phyloP scores from a whole-genome alignment of 1,140 invertebrate genomes.

The Sycophila sp. region DNA sequence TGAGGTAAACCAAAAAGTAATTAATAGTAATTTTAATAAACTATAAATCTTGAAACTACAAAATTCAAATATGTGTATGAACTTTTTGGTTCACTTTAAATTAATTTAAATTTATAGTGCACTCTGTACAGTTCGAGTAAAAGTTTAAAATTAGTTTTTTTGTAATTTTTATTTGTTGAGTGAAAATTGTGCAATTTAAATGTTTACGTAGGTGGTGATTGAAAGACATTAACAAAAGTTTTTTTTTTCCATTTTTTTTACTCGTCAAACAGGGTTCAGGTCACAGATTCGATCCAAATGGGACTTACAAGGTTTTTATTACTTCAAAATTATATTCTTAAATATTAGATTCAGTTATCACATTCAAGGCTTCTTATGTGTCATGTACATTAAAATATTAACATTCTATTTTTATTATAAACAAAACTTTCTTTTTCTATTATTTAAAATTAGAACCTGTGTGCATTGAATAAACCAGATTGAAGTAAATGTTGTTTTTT shows the following conservation, averaged over 20 bases:
- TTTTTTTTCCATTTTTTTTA: conserved; percentile 32
- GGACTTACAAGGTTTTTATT: conserved; percentile 37
- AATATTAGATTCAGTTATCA: conserved; percentile 7
- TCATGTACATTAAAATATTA: background rate
- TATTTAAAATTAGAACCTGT: too few relatives aligned
- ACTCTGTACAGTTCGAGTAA: conserved; percentile 38
- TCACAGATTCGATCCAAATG: conserved; percentile 36
- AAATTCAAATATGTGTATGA: background rate
- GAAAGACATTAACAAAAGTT: conserved; percentile 22
- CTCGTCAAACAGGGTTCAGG: conserved; percentile 32
- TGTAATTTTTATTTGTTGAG: conserved; percentile 16
- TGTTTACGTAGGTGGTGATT: conserved; percentile 1
- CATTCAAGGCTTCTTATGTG: conserved; percentile 17
- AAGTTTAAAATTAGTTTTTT: conserved; percentile 9
- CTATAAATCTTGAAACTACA: background rate
- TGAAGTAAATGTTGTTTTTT: background rate
- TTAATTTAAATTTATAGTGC: background rate
- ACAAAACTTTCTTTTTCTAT: too few relatives aligned
- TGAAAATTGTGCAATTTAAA: background rate
- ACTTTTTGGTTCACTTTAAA: conserved; percentile 10
- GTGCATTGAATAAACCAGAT: background rate
- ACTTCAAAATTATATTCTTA: conserved; percentile 28
- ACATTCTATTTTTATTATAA: too few relatives aligned
- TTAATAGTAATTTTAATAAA: background rate
- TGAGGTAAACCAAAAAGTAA: conserved; percentile 29